Evolutionary conservation across 2,113 vertebrate species (phyloP).

Genomic region (Amphilophus citrinellus): DNA sequence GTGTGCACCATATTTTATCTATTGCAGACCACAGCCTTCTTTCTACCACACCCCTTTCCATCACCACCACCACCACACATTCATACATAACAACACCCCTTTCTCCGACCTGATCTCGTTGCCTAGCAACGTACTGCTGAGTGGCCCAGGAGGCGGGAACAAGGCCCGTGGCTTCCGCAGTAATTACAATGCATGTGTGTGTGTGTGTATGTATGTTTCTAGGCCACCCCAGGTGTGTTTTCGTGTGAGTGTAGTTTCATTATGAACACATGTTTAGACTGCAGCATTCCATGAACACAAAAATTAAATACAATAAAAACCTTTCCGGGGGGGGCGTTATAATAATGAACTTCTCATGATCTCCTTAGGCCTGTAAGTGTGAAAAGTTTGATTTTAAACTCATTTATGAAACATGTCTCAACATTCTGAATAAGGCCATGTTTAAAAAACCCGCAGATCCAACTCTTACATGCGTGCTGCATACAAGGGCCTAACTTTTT

Average conservation of each 20-base stretch:
- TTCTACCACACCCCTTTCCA: constrained; percentile 31
- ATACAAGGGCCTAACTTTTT: background rate
- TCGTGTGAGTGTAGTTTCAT: constrained; percentile 13
- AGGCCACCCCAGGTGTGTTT: constrained; percentile 57
- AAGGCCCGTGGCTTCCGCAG: constrained; percentile 71
- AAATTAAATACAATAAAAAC: background rate
- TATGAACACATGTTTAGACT: constrained; percentile 17
- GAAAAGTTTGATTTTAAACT: background rate
- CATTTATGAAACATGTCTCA: background rate
- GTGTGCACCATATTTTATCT: background rate
- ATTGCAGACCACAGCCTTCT: background rate
- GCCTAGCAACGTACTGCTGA: constrained; percentile 74
- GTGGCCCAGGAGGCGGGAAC: constrained; percentile 73
- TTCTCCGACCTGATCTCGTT: constrained; percentile 65
- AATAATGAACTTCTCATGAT: background rate
- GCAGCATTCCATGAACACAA: background rate
- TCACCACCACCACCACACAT: constrained; percentile 15
- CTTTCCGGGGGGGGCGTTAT: background rate
- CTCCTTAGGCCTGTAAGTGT: background rate
- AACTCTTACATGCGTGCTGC: background rate
- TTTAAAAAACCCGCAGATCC: no score
- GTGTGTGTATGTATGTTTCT: constrained; percentile 45
- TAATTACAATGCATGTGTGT: constrained; percentile 66
- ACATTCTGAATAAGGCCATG: background rate
- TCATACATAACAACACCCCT: constrained; percentile 49